A percentile compares a stretch with the other conserved stretches of the same genome.
These are phyloP conservation scores for Subacronicta megacephala DNA, from an alignment of 2,888 invertebrate species.

Conservation along the genomic window DNA sequence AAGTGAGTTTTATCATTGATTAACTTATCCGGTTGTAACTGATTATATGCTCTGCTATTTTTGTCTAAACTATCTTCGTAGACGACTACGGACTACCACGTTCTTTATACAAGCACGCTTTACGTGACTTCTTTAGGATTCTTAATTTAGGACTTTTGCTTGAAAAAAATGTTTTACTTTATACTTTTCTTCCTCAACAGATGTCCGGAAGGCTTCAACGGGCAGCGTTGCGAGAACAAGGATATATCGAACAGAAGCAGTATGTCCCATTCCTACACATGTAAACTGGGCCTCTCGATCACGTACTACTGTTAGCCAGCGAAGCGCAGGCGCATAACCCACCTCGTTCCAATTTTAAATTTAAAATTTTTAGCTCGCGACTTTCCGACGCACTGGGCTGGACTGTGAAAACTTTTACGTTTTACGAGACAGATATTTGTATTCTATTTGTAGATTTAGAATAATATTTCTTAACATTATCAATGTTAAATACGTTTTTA, in stretches of 20 bases:
- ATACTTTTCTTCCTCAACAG: conserved; percentile 83
- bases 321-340: conserved; percentile 79
- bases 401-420: conserved; percentile 66
- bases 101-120: no score
- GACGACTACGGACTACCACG: no score
- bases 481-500: conserved; percentile 41
- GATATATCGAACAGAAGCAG: conserved; percentile 93
- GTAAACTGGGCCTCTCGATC: conserved; percentile 94
- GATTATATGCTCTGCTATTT: no score
- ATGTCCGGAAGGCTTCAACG: conserved; percentile 94
- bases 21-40: no score
- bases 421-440: conserved; percentile 50
- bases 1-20: conserved; percentile 91
- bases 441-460: conserved; percentile 52
- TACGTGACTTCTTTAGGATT: no score
- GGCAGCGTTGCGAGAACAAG: conserved; percentile 94
- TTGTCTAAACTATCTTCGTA: no score
- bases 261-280: conserved; percentile 94
- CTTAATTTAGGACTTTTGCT: no score
- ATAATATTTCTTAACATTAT: conserved; percentile 38
- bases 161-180: no score
- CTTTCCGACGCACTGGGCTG: conserved; percentile 67
- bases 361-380: conserved; percentile 73
- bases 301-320: conserved; percentile 93
- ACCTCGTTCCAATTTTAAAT: conserved; percentile 83